Base-by-base conservation (phyloP, 2,888 invertebrate genomes). In the Scaptomyza cyrtandrae region DNA sequence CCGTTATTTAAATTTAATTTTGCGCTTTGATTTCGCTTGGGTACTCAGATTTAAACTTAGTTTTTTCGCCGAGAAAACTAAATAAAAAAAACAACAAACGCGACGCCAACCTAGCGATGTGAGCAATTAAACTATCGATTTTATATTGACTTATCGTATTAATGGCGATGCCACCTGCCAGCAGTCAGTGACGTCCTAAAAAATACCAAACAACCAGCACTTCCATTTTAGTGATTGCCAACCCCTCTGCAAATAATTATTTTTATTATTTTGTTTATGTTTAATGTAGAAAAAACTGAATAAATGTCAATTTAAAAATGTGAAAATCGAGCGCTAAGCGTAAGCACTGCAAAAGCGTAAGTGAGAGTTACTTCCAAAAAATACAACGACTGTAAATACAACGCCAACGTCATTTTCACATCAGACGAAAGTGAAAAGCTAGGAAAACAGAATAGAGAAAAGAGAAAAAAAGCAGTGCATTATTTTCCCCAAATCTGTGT, bases 191-290 rank as follows among this genome's bases (percentile, higher is more conserved):
- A 64, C 1, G 9, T 4, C 16, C 49, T 37, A 69, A 54, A 65
- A 74, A 70, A 74, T 65, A 50, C 54, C 43, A n/a, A 57, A 57
- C 39, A 49, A 37, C 29, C 43, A 54, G 39, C 46, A 58, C 49
- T 53, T 61, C 61, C 54, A 64, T 64, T 69, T 64, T 44, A 39
- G 64, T 71, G 54, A 74, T 68, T 75, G 72, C 49, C 68, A 61
- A 61, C 58, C 66, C 69, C 67, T 71, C 59, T 54, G 58, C 61
- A 50, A 64, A 71, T 66, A 72, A 68, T 85, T 80, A 80, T 87
- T 73, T 75, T 86, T 85, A 87, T 82, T 82, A 80, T 87, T 87
- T 85, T 79, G 82, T 80, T 85, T 84, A 69, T 71, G 76, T 85
- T 77, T 54, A 74, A 80, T 74, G 71, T 79, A 68, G 71, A 69